A percentile compares a stretch with the other conserved stretches of the same genome.
These are phyloP conservation scores for Gambusia yucatana DNA, from an alignment of 2,797 vertebrate genomes.

Conservation along the genomic window DNA sequence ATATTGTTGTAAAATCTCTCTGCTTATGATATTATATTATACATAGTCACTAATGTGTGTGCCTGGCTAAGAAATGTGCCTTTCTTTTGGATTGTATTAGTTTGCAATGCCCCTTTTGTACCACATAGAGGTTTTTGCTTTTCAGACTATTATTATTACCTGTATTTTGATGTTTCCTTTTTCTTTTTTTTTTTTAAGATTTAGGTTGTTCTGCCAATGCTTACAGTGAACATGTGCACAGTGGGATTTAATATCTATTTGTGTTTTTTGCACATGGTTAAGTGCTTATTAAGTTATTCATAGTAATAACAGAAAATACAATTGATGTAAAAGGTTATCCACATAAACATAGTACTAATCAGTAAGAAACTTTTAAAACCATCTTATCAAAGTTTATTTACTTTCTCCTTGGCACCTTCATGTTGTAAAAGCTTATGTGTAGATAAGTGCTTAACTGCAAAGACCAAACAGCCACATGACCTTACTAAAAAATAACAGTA, in stretches of 20 bases:
- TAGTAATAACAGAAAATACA: conserved; percentile 11
- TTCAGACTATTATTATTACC: conserved; percentile 10
- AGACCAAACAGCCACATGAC: conserved; percentile 18
- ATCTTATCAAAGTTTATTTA: neutral
- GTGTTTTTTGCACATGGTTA: conserved; percentile 23
- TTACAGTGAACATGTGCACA: conserved; percentile 5
- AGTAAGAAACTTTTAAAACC: conserved; percentile 5
- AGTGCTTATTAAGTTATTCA: conserved; percentile 5
- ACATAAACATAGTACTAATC: conserved; percentile 9
- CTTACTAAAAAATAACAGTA: conserved; percentile 10
- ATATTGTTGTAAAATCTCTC: conserved; percentile 58
- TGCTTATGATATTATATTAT: conserved; percentile 57
- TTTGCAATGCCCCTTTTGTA: conserved; percentile 17
- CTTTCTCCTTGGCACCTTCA: conserved; percentile 4
- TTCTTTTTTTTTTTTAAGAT: neutral
- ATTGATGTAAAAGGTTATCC: neutral
- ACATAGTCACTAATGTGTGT: conserved; percentile 52
- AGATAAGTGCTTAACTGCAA: conserved; percentile 28
- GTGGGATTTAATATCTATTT: conserved; percentile 16
- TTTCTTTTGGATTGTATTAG: conserved; percentile 37
- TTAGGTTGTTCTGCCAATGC: conserved; percentile 7
- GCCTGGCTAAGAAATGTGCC: conserved; percentile 52
- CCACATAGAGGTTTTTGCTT: conserved; percentile 16
- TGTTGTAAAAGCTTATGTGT: conserved; percentile 10
- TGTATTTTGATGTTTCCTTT: conserved; percentile 20